Conservation (phyloP, 2,797 vertebrate genomes). For the Pogonophryne albipinna region DNA sequence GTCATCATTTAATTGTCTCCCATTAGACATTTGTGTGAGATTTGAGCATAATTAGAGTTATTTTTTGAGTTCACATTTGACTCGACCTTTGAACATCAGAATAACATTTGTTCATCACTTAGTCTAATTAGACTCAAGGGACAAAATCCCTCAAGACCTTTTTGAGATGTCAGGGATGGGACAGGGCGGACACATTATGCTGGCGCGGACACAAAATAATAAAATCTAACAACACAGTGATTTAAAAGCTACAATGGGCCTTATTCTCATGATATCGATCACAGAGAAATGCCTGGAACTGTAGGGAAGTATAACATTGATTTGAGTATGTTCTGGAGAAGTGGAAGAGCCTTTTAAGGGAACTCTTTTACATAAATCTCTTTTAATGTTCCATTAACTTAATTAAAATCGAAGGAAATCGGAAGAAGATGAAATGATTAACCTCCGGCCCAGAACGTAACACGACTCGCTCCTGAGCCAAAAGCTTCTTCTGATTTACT, state of each 20-base stretch:
- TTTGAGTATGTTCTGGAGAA: slow-evolving; percentile 33
- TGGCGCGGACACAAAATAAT: too few relatives aligned
- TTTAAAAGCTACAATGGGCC: neutral
- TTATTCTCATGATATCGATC: neutral
- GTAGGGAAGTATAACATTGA: neutral
- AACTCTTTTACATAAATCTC: slow-evolving; percentile 54
- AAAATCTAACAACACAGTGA: neutral
- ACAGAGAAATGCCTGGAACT: neutral
- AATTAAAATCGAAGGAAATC: slow-evolving; percentile 68
- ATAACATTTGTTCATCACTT: too few relatives aligned
- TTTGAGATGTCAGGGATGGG: too few relatives aligned
- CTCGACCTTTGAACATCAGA: too few relatives aligned
- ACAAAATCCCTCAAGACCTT: too few relatives aligned
- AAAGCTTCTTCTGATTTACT: slow-evolving; percentile 42
- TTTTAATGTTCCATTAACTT: slow-evolving; percentile 69
- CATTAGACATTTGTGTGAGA: too few relatives aligned
- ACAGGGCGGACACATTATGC: too few relatives aligned
- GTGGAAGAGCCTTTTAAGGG: slow-evolving; percentile 18
- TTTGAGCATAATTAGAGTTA: too few relatives aligned
- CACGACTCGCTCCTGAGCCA: slow-evolving; percentile 37
- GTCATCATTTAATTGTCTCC: too few relatives aligned
- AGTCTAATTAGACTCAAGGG: too few relatives aligned
- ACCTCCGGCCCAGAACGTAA: slow-evolving; percentile 52
- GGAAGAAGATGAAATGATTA: slow-evolving; percentile 72
- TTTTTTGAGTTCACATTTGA: too few relatives aligned